Evolutionary conservation across 2,888 invertebrate species (phyloP).

Genomic region (Sminthurides aquaticus): DNA sequence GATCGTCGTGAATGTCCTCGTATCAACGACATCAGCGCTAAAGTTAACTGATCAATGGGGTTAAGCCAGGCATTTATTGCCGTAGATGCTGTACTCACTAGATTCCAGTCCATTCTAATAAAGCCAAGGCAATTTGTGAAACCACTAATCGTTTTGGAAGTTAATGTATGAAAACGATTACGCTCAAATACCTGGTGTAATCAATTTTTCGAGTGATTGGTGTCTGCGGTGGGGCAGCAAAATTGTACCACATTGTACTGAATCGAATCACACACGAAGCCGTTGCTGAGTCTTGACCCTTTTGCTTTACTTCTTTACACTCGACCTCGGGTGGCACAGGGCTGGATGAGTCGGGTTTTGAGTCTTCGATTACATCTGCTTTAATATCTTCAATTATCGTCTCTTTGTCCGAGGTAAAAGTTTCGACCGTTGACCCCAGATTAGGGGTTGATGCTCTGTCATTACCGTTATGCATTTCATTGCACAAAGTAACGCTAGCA

Average conservation of each 20-base stretch:
- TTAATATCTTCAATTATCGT: slow-evolving; percentile 24
- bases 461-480: slow-evolving; percentile 25
- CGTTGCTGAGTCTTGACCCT: slow-evolving; percentile 29
- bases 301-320: slow-evolving; percentile 40
- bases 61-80: slow-evolving; percentile 98
- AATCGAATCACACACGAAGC: slow-evolving; percentile 79
- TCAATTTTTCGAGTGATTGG: slow-evolving; percentile 91
- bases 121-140: too few relatives aligned
- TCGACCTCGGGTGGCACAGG: slow-evolving; percentile 46
- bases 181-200: slow-evolving; percentile 80
- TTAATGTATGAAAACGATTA: too few relatives aligned
- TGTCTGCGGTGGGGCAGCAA: slow-evolving; percentile 90
- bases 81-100: slow-evolving; percentile 89
- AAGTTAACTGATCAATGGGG: slow-evolving; percentile 82
- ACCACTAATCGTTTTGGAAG: neutral
- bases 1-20: slow-evolving; percentile 69
- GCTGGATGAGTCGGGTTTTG: neutral
- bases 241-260: slow-evolving; percentile 91
- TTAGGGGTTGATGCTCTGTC: slow-evolving; percentile 28
- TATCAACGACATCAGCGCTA: slow-evolving; percentile 71
- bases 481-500: slow-evolving; percentile 39
- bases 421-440: slow-evolving; percentile 28
- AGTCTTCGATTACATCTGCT: slow-evolving; percentile 47
- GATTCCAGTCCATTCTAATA: slow-evolving; percentile 83
- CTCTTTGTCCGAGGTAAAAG: slow-evolving; percentile 25